phyloP scores from a whole-genome alignment of 2,797 vertebrate species.

The Spinibarbus caldwelli region DNA sequence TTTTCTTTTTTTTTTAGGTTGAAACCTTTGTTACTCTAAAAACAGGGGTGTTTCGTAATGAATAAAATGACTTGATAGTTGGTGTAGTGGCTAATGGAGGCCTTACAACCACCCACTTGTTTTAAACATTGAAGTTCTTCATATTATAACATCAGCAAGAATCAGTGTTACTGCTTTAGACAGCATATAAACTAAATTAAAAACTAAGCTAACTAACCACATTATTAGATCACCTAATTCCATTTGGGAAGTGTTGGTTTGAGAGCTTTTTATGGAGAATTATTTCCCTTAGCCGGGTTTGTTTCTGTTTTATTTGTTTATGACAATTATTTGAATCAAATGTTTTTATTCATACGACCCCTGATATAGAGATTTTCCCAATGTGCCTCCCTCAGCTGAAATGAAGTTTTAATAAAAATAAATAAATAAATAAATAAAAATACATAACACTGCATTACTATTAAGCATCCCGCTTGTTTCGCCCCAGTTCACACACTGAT shows the following conservation, averaged over 20 bases:
- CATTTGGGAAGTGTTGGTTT: not conserved
- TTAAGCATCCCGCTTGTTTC: not conserved
- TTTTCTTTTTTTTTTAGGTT: not conserved
- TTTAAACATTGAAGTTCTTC: not conserved
- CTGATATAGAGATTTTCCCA: not conserved
- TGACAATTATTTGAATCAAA: too few relatives aligned
- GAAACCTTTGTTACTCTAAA: not conserved
- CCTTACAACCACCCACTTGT: not conserved
- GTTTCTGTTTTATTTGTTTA: not conserved
- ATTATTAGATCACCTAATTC: not conserved
- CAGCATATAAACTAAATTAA: not conserved
- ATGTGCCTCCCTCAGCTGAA: not conserved
- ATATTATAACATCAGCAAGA: not conserved
- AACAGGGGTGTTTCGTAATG: not conserved
- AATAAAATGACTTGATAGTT: not conserved
- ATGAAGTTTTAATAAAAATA: constrained; percentile 7
- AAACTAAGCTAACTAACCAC: not conserved
- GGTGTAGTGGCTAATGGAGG: not conserved
- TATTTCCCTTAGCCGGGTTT: not conserved
- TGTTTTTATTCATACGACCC: too few relatives aligned
- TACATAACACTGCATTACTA: constrained; percentile 2
- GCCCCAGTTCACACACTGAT: constrained; percentile 5
- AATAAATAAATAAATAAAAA: not conserved
- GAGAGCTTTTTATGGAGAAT: not conserved
- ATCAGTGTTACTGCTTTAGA: not conserved